Percentiles rank a stretch among this genome's conserved stretches.
Conservation (phyloP, 2,888 invertebrate genomes). For the Thumatha senex region DNA sequence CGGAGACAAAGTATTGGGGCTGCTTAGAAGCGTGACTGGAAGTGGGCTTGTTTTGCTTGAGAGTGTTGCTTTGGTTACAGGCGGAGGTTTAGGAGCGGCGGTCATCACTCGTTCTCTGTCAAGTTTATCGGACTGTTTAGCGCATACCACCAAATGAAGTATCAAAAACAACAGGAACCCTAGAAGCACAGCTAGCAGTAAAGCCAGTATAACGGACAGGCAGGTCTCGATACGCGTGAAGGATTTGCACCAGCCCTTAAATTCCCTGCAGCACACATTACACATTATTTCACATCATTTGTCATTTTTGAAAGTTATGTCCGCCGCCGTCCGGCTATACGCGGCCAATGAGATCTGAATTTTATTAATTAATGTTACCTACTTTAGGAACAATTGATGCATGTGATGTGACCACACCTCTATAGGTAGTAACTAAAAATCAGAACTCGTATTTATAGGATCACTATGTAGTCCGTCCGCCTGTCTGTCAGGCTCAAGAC, state of each 20-base stretch:
- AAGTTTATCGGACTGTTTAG: background rate
- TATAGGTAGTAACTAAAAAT: no score
- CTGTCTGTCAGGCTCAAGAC: no score
- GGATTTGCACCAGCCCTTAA: conserved; percentile 65
- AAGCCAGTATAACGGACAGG: conserved; percentile 50
- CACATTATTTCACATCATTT: conserved; percentile 54
- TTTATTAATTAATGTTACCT: background rate
- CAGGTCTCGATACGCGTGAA: conserved; percentile 61
- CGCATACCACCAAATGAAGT: conserved; percentile 59
- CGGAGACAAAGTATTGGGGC: conserved; percentile 24
- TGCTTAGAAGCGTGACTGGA: background rate
- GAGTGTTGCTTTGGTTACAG: background rate
- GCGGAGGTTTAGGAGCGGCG: background rate
- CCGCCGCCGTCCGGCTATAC: conserved; percentile 27
- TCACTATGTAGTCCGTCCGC: no score
- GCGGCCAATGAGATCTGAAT: conserved; percentile 47
- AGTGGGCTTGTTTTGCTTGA: background rate
- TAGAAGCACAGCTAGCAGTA: conserved; percentile 52
- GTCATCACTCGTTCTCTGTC: background rate
- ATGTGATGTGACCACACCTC: no score
- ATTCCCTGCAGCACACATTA: conserved; percentile 57
- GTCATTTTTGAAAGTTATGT: conserved; percentile 23
- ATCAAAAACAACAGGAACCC: conserved; percentile 55
- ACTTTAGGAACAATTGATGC: no score
- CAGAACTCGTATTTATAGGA: no score